These are phyloP conservation scores for Eupithecia tripunctaria DNA, from an alignment of 2,888 invertebrate genomes.

Conservation along the genomic window DNA sequence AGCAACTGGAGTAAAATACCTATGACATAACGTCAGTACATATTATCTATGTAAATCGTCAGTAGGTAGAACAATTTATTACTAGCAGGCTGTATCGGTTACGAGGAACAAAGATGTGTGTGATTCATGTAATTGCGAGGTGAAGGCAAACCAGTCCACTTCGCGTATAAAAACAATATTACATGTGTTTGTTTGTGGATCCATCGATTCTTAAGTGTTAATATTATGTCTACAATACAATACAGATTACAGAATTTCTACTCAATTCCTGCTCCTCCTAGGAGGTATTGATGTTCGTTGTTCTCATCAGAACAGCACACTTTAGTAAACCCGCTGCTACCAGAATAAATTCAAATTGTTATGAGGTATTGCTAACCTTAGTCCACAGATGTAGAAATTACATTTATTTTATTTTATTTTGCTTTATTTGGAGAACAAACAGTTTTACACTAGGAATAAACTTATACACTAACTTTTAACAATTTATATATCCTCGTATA, in stretches of 20 bases:
- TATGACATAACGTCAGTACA: neutral
- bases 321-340: neutral
- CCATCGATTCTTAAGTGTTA: neutral
- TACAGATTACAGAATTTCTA: too few relatives aligned
- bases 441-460: too few relatives aligned
- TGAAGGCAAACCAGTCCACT: constrained; percentile 28
- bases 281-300: too few relatives aligned
- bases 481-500: too few relatives aligned
- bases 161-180: constrained; percentile 17
- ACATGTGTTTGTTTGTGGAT: constrained; percentile 7
- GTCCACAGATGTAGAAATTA: too few relatives aligned
- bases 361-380: too few relatives aligned
- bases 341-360: too few relatives aligned
- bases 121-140: constrained; percentile 33
- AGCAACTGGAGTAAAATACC: neutral
- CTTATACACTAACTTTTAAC: too few relatives aligned
- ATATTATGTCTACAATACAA: too few relatives aligned
- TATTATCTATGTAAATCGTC: neutral
- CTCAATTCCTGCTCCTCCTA: neutral
- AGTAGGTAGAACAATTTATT: constrained; percentile 1
- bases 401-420: too few relatives aligned
- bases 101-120: constrained; percentile 9
- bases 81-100: neutral
- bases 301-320: neutral
- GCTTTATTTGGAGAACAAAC: too few relatives aligned